Evolutionary conservation across 2,797 vertebrate genomes (phyloP).

Genomic region (Psittacula derbiana): DNA sequence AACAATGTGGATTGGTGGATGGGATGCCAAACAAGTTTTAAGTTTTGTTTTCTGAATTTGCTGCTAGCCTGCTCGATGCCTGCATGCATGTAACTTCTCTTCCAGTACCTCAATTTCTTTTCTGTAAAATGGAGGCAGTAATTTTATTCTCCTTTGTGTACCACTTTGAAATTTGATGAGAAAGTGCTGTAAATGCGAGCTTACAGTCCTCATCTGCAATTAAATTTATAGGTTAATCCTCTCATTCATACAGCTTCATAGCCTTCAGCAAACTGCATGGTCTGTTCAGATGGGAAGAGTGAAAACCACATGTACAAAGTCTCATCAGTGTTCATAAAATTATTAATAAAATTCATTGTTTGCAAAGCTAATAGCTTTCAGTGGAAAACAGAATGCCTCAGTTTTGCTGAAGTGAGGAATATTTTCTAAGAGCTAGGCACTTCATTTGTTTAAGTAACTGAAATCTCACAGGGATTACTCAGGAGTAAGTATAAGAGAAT

Average conservation of each 20-base stretch:
- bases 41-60: not conserved
- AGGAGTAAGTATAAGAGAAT: not conserved
- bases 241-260: not conserved
- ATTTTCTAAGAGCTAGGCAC: not conserved
- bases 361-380: not conserved
- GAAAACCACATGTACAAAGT: not conserved
- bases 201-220: not conserved
- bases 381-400: not conserved
- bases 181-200: not conserved
- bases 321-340: not conserved
- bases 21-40: not conserved
- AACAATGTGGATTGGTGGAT: not conserved
- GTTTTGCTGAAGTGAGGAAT: not conserved
- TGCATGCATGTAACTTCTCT: not conserved
- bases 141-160: not conserved
- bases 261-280: not conserved
- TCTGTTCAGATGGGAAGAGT: not conserved
- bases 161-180: not conserved
- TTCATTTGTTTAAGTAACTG: not conserved
- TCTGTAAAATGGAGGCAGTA: not conserved
- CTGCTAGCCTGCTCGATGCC: not conserved
- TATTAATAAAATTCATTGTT: not conserved
- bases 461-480: not conserved
- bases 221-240: not conserved
- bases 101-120: not conserved